Evolutionary conservation across 2,888 invertebrate genomes (phyloP), one percentile per base, ranked within the genome.

Genomic region (Ornithoptera alexandrae): DNA sequence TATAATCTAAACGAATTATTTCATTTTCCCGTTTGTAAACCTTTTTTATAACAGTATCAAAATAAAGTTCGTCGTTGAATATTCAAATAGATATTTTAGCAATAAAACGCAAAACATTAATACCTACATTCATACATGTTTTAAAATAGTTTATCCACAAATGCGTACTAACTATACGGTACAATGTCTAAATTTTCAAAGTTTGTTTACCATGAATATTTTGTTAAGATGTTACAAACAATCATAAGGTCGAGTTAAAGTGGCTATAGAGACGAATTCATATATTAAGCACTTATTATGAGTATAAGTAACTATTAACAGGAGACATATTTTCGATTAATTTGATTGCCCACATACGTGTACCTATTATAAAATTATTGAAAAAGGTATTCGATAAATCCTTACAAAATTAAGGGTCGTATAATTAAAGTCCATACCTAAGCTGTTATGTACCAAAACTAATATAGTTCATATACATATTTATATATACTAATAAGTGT

Each of bases 251-350:
- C 10, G 22, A 58, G 1, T 58, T n/a, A 57, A 22, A 50, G 62
- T 70, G 39, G 30, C 56, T 56, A 46, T 65, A 56, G 36, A 69
- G 42, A 42, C 46, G 60, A 59, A 64, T 59, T 60, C 56, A 56
- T 70, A 53, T 57, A 67, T 64, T 59, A 67, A 70, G 67, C 67
- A 70, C 67, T 67, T 70, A 67, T 56, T 20, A 64, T 61, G 24
- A 61, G 46, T 46, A 46, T 39, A 64, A 65, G 66, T 58, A 68
- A 69, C 61, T 67, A 71, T 60, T 67, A 62, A 80, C 82, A 91
- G 92, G 92, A 92, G 92, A 92, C 92, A 92, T 92, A 92, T 92
- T 92, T 92, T 92, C 83, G 77, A 77, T 81, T 85, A 86, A 82
- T 80, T 84, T 85, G 81, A 90, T 92, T 92, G 92, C 92, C 92